These are phyloP conservation scores for Stercorarius parasiticus DNA, from an alignment of 2,113 vertebrate species.

Conservation along the genomic window DNA sequence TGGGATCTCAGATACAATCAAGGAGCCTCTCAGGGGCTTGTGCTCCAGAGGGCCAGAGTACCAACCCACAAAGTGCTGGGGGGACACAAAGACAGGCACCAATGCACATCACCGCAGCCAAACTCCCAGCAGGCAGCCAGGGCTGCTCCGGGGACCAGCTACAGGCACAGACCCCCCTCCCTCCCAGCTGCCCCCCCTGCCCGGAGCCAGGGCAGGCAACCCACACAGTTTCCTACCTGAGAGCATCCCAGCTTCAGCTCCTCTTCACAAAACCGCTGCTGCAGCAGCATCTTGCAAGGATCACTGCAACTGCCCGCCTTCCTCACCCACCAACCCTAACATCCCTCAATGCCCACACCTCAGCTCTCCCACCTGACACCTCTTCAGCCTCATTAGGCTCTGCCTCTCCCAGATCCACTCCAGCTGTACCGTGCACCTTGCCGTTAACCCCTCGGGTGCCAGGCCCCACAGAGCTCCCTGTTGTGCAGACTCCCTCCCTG, in stretches of 20 bases:
- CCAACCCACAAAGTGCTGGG: fast-evolving
- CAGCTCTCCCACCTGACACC: neutral
- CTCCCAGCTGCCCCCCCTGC: neutral
- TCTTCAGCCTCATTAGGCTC: neutral
- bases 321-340: neutral
- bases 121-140: neutral
- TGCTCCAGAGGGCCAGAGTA: neutral
- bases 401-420: neutral
- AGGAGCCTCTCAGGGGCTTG: neutral
- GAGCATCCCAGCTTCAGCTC: neutral
- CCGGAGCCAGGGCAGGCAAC: neutral
- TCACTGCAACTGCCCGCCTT: neutral
- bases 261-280: neutral
- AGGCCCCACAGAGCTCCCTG: neutral
- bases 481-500: neutral
- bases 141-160: neutral
- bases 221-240: neutral
- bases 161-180: neutral
- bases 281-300: neutral
- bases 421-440: neutral
- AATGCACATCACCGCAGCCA: neutral
- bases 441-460: neutral
- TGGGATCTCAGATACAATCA: neutral
- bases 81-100: neutral
- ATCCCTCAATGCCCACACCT: neutral